Percentiles rank a stretch among this genome's conserved stretches.
These are phyloP conservation scores for Plecturocebus donacophilus DNA, from an alignment of 2,113 vertebrate genomes.

Conservation along the genomic window DNA sequence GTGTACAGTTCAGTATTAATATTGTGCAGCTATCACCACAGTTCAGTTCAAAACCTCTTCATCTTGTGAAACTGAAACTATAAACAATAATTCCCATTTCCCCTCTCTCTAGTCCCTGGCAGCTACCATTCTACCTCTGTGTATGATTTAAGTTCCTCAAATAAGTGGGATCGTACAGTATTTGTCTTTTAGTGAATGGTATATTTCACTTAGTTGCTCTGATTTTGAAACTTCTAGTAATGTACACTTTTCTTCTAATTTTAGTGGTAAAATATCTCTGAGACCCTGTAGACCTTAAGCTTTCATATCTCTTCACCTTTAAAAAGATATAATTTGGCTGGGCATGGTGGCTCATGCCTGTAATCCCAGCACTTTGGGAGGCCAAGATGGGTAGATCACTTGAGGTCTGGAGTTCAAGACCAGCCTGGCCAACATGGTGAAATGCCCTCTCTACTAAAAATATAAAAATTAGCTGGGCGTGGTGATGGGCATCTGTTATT, in stretches of 20 bases:
- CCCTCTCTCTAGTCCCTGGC: background rate
- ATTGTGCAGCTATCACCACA: background rate
- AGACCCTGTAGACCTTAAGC: background rate
- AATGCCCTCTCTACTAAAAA: no score
- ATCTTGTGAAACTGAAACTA: background rate
- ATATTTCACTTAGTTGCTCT: background rate
- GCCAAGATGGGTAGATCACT: no score
- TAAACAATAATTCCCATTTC: background rate
- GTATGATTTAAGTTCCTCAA: background rate
- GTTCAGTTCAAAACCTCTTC: background rate
- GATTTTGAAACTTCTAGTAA: conserved; percentile 17
- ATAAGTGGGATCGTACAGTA: background rate
- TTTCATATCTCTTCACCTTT: background rate
- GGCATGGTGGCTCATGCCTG: no score
- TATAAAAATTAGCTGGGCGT: no score
- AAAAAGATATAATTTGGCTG: background rate
- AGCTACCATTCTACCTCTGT: background rate
- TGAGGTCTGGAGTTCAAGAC: no score
- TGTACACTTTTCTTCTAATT: background rate
- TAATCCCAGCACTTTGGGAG: no score
- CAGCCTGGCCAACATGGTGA: no score
- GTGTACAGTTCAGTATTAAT: background rate
- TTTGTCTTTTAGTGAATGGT: background rate
- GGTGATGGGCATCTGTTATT: no score
- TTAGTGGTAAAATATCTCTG: conserved; percentile 19